Conservation (phyloP, 92 coral and sea anemone species). For the Epizoanthus ramosus region DNA sequence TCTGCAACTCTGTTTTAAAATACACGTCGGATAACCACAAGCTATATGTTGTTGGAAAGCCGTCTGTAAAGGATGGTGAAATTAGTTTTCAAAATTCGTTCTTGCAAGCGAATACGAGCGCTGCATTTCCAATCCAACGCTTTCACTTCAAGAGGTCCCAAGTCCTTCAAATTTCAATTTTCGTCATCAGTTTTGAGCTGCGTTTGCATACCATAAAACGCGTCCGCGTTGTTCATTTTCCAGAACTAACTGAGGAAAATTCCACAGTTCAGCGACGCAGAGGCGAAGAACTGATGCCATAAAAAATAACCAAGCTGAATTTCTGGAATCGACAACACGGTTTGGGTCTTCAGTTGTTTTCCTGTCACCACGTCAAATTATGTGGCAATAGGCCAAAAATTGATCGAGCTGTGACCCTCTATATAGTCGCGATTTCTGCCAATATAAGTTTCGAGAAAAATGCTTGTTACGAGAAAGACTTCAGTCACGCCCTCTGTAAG, state of each 20-base stretch:
- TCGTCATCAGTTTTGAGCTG: conserved; percentile 19
- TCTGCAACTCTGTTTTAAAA: conserved; percentile 20
- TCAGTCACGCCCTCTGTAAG: conserved; percentile 22
- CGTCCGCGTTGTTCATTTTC: conserved; percentile 22
- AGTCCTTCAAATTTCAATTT: too few relatives aligned
- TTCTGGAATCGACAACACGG: conserved; percentile 11
- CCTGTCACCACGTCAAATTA: conserved; percentile 13
- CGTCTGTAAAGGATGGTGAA: conserved; percentile 7
- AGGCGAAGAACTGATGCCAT: conserved; percentile 22
- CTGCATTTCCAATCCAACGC: conserved; percentile 4
- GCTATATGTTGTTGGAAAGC: conserved; percentile 16
- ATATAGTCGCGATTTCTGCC: conserved; percentile 4
- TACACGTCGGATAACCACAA: conserved; percentile 17
- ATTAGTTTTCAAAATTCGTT: background rate
- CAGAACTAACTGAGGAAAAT: conserved; percentile 2
- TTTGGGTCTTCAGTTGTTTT: conserved; percentile 16
- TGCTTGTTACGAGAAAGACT: conserved; percentile 1
- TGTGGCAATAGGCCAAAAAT: conserved; percentile 12
- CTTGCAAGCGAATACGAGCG: conserved; percentile 12
- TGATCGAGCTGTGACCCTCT: conserved; percentile 13
- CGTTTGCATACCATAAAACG: conserved; percentile 2
- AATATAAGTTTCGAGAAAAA: conserved; percentile 16
- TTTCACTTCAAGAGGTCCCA: conserved; percentile 17
- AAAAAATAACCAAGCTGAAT: conserved; percentile 11
- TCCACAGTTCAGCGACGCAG: background rate